phyloP scores from a whole-genome alignment of 2,113 vertebrate genomes.

The Arothron firmamentum region DNA sequence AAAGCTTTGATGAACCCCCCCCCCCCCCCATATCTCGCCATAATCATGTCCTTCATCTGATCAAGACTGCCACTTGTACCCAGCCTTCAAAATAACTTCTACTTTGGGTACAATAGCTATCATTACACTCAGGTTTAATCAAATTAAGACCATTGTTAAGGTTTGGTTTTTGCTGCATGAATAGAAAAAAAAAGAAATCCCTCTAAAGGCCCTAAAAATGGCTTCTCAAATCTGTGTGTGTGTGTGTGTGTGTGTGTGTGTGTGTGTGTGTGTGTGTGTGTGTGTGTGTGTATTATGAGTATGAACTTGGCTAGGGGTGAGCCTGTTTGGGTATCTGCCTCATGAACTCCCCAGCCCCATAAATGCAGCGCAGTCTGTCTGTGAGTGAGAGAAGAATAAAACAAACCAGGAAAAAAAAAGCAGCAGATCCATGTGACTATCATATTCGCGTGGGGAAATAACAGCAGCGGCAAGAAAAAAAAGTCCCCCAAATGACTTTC shows the following conservation, averaged over 20 bases:
- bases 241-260: conserved; percentile 25
- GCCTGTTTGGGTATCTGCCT: conserved; percentile 63
- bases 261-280: conserved; percentile 23
- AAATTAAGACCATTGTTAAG: too few species aligned
- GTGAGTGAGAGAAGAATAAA: conserved; percentile 30
- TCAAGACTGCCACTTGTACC: neutral
- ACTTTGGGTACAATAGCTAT: conserved; percentile 57
- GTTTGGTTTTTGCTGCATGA: too few species aligned
- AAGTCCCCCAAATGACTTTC: conserved; percentile 3
- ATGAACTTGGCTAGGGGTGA: conserved; percentile 50
- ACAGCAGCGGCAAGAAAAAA: neutral
- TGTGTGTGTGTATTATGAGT: conserved; percentile 36
- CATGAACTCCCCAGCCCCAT: conserved; percentile 56
- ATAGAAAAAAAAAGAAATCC: conserved; percentile 54
- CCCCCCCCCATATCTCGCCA: conserved; percentile 20
- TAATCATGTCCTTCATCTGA: conserved; percentile 48
- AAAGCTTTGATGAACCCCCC: conserved; percentile 20
- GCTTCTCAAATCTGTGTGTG: conserved; percentile 20
- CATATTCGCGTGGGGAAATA: conserved; percentile 18
- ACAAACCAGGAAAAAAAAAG: conserved; percentile 35
- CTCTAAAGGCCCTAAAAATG: conserved; percentile 57
- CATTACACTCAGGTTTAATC: conserved; percentile 42
- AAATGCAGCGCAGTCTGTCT: conserved; percentile 53
- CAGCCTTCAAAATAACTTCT: conserved; percentile 26
- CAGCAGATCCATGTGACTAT: conserved; percentile 20